Percentiles rank a stretch among this genome's conserved stretches.
These are phyloP conservation scores for Trididemnum nubilum DNA, from an alignment of 23 tunicate species.

Conservation along the genomic window DNA sequence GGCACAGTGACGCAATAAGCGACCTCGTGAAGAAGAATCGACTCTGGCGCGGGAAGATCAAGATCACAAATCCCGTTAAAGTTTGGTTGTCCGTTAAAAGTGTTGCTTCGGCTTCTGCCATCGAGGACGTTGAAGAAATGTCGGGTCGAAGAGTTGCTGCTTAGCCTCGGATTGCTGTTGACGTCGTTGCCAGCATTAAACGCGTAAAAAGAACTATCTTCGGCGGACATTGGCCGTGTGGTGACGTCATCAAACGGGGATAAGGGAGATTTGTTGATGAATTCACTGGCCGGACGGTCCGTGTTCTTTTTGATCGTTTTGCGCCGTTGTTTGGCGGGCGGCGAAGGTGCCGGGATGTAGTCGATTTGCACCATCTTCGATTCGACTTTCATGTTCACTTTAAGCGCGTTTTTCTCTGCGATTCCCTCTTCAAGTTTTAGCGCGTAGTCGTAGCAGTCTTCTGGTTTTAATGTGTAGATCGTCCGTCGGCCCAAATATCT, in stretches of 20 bases:
- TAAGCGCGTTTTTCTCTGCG: constrained; percentile 25
- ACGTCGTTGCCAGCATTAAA: no score
- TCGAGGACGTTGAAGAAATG: background rate
- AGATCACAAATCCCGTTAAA: background rate
- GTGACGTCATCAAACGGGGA: background rate
- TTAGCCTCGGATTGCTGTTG: background rate
- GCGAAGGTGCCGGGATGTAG: constrained; percentile 11
- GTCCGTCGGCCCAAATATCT: constrained; percentile 65
- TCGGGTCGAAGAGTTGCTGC: background rate
- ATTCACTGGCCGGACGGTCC: constrained; percentile 1
- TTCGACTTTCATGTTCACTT: constrained; percentile 7
- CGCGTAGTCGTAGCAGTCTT: constrained; percentile 71
- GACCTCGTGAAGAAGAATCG: constrained; percentile 61
- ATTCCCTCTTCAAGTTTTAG: constrained; percentile 14
- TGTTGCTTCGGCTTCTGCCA: background rate
- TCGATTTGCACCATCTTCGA: constrained; percentile 29
- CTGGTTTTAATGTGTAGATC: constrained; percentile 73
- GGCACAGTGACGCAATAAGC: constrained; percentile 83
- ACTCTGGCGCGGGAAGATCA: background rate
- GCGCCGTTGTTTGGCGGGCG: background rate
- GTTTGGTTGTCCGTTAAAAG: background rate
- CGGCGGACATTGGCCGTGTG: background rate
- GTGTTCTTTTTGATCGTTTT: background rate
- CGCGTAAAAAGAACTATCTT: background rate
- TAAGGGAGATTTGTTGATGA: background rate